Evolutionary conservation across 2,113 vertebrate species (phyloP), one percentile per base, ranked within the genome.

Genomic region (Cryptomyrus ogoouensis): DNA sequence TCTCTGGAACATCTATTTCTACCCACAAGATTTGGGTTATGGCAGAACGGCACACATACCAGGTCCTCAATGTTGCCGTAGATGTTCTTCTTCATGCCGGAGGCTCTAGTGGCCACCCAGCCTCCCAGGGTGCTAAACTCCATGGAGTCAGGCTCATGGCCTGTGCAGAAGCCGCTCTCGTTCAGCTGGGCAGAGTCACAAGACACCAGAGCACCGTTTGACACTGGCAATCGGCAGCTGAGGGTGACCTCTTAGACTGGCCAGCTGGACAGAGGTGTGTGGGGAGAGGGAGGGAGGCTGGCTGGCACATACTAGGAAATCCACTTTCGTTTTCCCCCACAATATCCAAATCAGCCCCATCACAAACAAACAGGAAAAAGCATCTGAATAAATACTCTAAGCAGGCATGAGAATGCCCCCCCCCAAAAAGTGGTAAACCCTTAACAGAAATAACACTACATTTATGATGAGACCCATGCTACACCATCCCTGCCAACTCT

Each of bases 1-100:
- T 27, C n/a, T 21, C 39, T 35, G 44, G 42, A 46, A 50, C 12
- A 7, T 13, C 44, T 27, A 1, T 52, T 91, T 89, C 88, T 90
- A 24, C 88, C 44, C 87, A 31, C 3, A 2, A 66, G 8, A 27
- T n/a, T 10, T n/a, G 58, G 2, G 58, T 62, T 9, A n/a, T 12
- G 24, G 58, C 24, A 66, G 88, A 49, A 53, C 3, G 52, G 0
- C 47, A 13, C 8, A 92, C 94, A 95, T 95, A 99, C 98, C 97
- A 99, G 94, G 95, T 99, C 98, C 94, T 99, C 98, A 86, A 99
- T 99, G 96, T 99, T 99, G 94, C 98, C 98, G 83, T 99, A 99
- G 95, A 99, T 96, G 93, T 99, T 99, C 94, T 99, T 99, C 95
- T 99, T 99, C 98, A 99, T 99, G 95, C 98, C 98, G 21, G 98